Percentiles rank a stretch among this genome's conserved stretches.
Conservation (phyloP, 2,797 vertebrate species). For the Alcedo quadribrachys region DNA sequence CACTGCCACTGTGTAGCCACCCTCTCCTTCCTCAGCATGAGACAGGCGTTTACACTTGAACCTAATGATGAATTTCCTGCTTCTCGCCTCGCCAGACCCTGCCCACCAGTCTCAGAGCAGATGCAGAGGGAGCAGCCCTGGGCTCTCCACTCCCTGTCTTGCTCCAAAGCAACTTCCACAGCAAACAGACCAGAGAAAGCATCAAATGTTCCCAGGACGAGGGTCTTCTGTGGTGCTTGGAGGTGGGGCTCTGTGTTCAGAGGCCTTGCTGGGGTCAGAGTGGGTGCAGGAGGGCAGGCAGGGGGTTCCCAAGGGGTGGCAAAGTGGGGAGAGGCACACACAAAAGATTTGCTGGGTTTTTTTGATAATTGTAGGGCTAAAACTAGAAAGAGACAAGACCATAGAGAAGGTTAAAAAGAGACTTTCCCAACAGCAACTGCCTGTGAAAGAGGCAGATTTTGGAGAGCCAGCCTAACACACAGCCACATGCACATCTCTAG, state of each 20-base stretch:
- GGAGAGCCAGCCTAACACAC: not conserved
- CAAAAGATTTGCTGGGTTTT: not conserved
- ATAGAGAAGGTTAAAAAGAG: not conserved
- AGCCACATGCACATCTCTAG: not conserved
- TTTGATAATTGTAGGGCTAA: not conserved
- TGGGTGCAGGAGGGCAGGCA: not conserved
- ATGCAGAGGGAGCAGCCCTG: not conserved
- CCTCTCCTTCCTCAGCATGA: not conserved
- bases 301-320: not conserved
- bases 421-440: not conserved
- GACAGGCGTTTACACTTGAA: too few relatives aligned
- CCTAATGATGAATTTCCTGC: not conserved
- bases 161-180: not conserved
- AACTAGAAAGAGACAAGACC: not conserved
- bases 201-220: not conserved
- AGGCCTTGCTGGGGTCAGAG: not conserved
- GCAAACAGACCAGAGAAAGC: not conserved
- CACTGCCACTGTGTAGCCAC: fast-evolving
- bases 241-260: not conserved
- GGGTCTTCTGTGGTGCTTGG: not conserved
- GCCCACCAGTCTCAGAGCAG: fast-evolving
- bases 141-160: not conserved
- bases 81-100: not conserved
- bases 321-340: not conserved
- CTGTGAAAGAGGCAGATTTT: not conserved